These are phyloP conservation scores for Patagioenas fasciata DNA, from an alignment of 2,113 vertebrate genomes.

Conservation along the genomic window DNA sequence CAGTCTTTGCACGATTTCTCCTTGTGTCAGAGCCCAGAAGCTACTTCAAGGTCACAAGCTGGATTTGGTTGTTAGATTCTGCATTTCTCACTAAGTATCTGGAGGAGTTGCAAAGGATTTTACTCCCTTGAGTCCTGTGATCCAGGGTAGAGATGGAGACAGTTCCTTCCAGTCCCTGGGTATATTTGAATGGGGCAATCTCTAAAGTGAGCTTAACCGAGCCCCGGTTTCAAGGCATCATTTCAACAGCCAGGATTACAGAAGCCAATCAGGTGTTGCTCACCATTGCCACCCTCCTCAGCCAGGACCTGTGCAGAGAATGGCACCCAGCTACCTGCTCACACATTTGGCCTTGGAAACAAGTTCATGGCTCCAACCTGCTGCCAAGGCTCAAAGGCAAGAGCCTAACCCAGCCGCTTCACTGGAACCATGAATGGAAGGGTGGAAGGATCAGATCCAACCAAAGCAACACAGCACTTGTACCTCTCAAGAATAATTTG, in stretches of 20 bases:
- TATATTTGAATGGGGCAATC: not conserved
- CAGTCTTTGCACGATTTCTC: not conserved
- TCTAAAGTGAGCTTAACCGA: not conserved
- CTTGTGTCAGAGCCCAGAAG: not conserved
- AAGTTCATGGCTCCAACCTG: rapidly evolving
- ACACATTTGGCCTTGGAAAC: rapidly evolving
- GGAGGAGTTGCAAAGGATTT: not conserved
- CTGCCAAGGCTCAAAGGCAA: not conserved
- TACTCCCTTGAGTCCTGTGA: not conserved
- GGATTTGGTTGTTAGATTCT: not conserved
- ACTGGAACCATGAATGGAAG: not conserved
- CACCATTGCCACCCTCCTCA: not conserved
- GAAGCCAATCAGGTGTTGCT: not conserved
- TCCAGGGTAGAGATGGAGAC: not conserved
- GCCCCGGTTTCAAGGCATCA: not conserved
- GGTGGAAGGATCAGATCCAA: not conserved
- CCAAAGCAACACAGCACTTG: not conserved
- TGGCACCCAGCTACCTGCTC: rapidly evolving
- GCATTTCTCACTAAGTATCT: not conserved
- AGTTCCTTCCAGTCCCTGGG: not conserved
- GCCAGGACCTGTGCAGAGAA: not conserved
- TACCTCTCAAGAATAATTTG: not conserved
- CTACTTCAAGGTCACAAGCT: not conserved
- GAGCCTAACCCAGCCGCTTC: not conserved
- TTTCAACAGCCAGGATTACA: not conserved